Evolutionary conservation across 2,113 vertebrate genomes (phyloP), one percentile per base, ranked within the genome.

Genomic region (Grus americana): DNA sequence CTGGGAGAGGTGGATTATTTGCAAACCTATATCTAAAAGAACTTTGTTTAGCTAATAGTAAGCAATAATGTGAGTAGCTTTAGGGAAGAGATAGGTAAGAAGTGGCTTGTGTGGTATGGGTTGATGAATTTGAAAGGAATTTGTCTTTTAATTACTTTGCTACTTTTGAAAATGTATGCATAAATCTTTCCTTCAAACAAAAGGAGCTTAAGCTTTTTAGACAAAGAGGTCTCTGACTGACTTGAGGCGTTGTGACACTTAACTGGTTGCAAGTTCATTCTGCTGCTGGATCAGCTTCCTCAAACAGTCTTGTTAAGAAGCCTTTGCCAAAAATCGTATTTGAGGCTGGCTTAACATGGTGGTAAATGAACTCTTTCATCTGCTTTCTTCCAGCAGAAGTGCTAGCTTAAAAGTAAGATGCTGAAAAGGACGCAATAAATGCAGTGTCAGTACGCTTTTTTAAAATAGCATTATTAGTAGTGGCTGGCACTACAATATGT

Each of bases 341-440:
- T 79, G 57, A 89, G 61, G 46, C 73, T 85, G 79, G 49, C 88
- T 92, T 93, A 80, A 76, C 32, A 1, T 79, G 70, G 62, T 93
- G 65, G 86, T 54, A 94, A 94, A 89, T 36, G 70, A 92, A 81
- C 46, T 73, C 86, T 88, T 96, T 96, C 80, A 92, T 96, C 95
- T 91, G 42, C 66, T 79, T 79, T 90, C 70, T 91, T 85, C 89
- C 38, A 87, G 78, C 66, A 82, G 9, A 95, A 96, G 78, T 65
- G 49, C 70, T 82, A 54, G 38, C 72, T 96, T 94, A 89, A 58
- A 93, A 79, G 49, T 29, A 92, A 59, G 46, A 44, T 81, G 68
- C 76, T 87, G 94, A 79, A 87, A 97, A 93, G 78, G 62, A 52
- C 4, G 17, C 81, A 94, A 61, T 38, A 83, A 90, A 58, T 68